Evolutionary conservation across 2,888 invertebrate species (phyloP), one percentile per base, ranked within the genome.

Genomic region (Lottia gigantea): DNA sequence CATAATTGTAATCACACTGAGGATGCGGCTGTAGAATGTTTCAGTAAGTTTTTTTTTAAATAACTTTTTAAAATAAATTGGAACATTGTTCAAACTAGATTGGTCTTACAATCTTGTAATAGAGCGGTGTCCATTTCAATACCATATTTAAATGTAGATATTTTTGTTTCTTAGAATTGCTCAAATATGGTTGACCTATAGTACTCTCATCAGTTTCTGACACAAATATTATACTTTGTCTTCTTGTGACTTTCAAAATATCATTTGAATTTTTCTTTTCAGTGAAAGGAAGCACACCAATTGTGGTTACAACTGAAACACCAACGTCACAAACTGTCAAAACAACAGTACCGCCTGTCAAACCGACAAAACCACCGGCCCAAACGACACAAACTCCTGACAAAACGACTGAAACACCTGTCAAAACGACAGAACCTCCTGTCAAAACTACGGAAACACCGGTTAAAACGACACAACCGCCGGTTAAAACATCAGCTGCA

Each of bases 1-100:
- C 80, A 82, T 68, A 81, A 81, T 75, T 83, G 83, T 77, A 78
- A 81, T 40, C 83, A 83, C 31, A 75, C 77, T 0, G 81, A 82
- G 63, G 83, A 83, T 71, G 81, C 80, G 14, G 79, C 80, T n/a
- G 82, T 83, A 8, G 73, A 74, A 15, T 83, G 83, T 71, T 67
- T 67, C 19, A 70, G 82, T 82, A 73, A 72, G 77, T 72, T 31
- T 31, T 19, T 66, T 1, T 15, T 40, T 40, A 40, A 40, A 40
- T 40, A 40, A 6, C n/a, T 19, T 66, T 1, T 16, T 31, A 3
- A 40, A 8, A 11, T 40, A 40, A 40, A 6, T 40, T 40, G 40
- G 11, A 40, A 40, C 11, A 40, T 40, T 40, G 40, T 68, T 16
- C 25, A 47, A 26, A 55, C 64, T 45, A n/a, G n/a, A n/a, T n/a